Evolutionary conservation across 2,113 vertebrate genomes (phyloP), one percentile per base, ranked within the genome.

Genomic region (Halichoeres trimaculatus): DNA sequence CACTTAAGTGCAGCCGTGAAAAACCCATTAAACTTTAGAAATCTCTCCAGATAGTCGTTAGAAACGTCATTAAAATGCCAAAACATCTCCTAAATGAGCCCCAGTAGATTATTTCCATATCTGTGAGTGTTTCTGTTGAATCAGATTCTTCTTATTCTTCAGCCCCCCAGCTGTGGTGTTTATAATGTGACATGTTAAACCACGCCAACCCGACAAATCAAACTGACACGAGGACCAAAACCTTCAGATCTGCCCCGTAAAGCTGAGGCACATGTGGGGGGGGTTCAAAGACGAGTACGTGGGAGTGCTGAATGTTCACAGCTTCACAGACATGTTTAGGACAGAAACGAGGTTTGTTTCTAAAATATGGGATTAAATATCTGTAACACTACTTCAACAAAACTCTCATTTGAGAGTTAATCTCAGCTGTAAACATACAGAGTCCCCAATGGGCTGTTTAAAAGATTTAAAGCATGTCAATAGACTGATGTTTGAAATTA

Each of bases 161-260:
- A n/a, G n/a, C 50, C 48, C 57, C 10, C 6, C 69, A 59, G 64
- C 48, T 78, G 62, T 6, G 51, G 22, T 20, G 69, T 74, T 47
- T 78, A 52, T 55, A 48, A 78, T 79, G 70, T 75, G 65, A 63
- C 58, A 24, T 6, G 1, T 36, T 7, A 36, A 36, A 5, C 52
- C 16, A 19, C 0, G 7, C 40, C 8, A 63, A 68, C 53, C 60
- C 19, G 47, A 5, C 51, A 54, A 40, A 23, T 71, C 45, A 53
- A 43, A 51, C 56, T 13, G 19, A 58, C 35, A 17, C 1, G 24
- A 0, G 34, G 66, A 30, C 62, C 16, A 14, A 11, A 22, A 56
- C 47, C 47, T 17, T n/a, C 20, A 30, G 7, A 52, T 56, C 40
- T 40, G 52, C 50, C 12, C 16, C 13, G 14, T 35, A 16, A 51